Evolutionary conservation across 2,113 vertebrate species (phyloP).

Genomic region (Opisthocomus hoazin): DNA sequence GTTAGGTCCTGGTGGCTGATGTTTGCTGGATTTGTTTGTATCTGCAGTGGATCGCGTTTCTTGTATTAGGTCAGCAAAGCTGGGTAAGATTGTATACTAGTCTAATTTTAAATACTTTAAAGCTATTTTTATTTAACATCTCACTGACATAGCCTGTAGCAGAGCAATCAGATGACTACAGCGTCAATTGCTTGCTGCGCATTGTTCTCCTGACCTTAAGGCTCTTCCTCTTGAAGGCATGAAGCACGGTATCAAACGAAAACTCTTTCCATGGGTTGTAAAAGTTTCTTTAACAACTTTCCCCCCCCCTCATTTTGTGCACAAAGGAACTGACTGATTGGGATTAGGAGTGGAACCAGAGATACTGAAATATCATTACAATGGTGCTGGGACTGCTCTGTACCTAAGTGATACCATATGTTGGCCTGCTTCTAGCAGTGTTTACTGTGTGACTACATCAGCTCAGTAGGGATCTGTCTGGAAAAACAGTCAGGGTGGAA

Average conservation of each 20-base stretch:
- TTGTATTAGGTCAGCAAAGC: not conserved
- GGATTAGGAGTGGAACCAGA: not conserved
- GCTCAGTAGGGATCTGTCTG: conserved; percentile 20
- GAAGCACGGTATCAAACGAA: not conserved
- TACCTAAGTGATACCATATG: conserved; percentile 42
- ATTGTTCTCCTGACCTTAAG: not conserved
- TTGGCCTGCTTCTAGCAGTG: not conserved
- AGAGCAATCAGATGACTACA: not conserved
- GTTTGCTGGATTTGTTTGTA: not conserved
- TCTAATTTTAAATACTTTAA: not conserved
- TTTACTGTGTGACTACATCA: not conserved
- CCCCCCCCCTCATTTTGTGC: not conserved
- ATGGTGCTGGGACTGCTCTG: not conserved
- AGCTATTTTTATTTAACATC: not conserved
- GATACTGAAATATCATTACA: not conserved
- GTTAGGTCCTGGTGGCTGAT: not conserved
- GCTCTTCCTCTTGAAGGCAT: not conserved
- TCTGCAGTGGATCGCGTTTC: not conserved
- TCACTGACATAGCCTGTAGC: not conserved
- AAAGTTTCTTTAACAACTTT: not conserved
- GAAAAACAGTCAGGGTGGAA: conserved; percentile 28
- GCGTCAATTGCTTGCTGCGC: not conserved
- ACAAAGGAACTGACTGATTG: not conserved
- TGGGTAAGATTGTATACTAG: not conserved
- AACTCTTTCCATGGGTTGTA: not conserved